Percentiles rank a stretch among this genome's conserved stretches.
phyloP scores from a whole-genome alignment of 2,888 invertebrate species.

The Pseudococcus longispinus region DNA sequence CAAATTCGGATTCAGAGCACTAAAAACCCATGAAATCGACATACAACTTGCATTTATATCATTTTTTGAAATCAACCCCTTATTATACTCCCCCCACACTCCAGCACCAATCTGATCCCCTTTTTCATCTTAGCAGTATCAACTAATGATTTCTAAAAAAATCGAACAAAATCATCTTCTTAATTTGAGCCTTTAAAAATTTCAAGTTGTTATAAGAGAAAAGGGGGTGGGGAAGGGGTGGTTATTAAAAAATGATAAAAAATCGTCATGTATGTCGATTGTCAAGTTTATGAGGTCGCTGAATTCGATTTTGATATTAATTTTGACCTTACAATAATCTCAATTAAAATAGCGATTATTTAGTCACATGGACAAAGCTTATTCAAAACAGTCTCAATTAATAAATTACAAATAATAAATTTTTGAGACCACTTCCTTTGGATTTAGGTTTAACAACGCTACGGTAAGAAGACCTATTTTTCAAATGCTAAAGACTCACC shows the following conservation, averaged over 20 bases:
- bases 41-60: neutral
- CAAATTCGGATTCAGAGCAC: neutral
- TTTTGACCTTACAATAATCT: neutral
- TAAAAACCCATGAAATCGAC: neutral
- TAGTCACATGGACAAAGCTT: too few species aligned
- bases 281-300: neutral
- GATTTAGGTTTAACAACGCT: too few species aligned
- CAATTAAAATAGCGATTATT: too few species aligned
- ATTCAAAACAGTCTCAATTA: too few species aligned
- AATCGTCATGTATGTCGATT: conserved; percentile 1
- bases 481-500: too few species aligned
- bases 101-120: neutral
- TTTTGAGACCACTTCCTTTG: too few species aligned
- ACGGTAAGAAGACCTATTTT: too few species aligned
- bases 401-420: too few species aligned
- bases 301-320: neutral
- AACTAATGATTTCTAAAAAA: neutral
- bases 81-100: neutral
- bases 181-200: neutral
- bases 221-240: neutral
- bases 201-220: too few species aligned
- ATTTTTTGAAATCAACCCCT: neutral
- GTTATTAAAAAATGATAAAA: neutral
- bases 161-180: neutral
- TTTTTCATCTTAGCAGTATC: neutral